Percentiles rank a stretch among this genome's conserved stretches.
Evolutionary conservation across 2,888 invertebrate species (phyloP).

Genomic region (Galerucella nymphaeae): DNA sequence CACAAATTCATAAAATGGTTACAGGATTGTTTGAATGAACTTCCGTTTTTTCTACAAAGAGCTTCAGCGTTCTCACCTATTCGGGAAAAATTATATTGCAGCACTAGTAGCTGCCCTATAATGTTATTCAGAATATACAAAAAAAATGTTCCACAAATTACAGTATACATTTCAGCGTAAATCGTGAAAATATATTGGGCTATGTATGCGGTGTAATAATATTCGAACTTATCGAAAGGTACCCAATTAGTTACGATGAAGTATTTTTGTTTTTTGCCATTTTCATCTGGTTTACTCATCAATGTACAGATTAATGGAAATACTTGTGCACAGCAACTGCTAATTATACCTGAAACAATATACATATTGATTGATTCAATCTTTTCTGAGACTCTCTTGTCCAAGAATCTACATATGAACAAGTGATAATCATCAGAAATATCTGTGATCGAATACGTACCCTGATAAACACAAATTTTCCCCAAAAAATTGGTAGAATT

Average conservation of each 20-base stretch:
- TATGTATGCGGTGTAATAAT: slow-evolving; percentile 43
- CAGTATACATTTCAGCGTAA: slow-evolving; percentile 38
- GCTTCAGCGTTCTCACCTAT: slow-evolving; percentile 15
- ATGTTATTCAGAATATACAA: slow-evolving; percentile 36
- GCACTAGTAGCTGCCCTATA: slow-evolving; percentile 32
- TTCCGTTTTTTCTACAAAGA: not conserved
- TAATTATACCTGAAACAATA: slow-evolving; percentile 16
- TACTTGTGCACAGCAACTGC: slow-evolving; percentile 17
- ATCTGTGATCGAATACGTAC: slow-evolving; percentile 6
- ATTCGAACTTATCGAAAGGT: slow-evolving; percentile 46
- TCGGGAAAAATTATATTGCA: slow-evolving; percentile 33
- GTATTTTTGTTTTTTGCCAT: slow-evolving; percentile 39
- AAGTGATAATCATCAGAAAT: no score
- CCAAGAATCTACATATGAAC: no score
- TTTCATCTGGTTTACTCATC: slow-evolving; percentile 34
- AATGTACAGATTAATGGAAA: slow-evolving; percentile 42
- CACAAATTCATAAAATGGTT: slow-evolving; percentile 28
- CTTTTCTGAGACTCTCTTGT: not conserved
- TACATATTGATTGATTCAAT: not conserved
- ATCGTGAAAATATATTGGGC: slow-evolving; percentile 44
- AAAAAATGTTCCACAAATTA: slow-evolving; percentile 37
- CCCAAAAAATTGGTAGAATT: slow-evolving; percentile 29
- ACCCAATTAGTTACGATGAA: slow-evolving; percentile 47
- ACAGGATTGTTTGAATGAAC: slow-evolving; percentile 1
- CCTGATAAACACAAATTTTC: slow-evolving; percentile 40